Evolutionary conservation across 2,888 invertebrate species (phyloP).

Genomic region (Caradrina kadenii): DNA sequence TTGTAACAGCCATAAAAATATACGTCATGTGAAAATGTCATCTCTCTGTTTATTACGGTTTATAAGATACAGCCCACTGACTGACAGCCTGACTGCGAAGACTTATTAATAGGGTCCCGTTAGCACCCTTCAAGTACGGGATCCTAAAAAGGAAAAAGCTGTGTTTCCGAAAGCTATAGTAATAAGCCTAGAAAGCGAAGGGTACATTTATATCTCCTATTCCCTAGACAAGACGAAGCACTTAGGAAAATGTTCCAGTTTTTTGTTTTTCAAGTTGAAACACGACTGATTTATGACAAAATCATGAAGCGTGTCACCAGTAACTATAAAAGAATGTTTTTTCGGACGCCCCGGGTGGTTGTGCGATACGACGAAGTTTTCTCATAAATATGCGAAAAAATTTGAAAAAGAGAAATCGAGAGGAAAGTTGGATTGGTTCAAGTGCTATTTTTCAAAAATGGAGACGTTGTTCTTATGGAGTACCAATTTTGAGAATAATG

Average conservation of each 20-base stretch:
- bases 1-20: too few relatives aligned
- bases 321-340: slow-evolving; percentile 40
- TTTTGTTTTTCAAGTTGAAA: slow-evolving; percentile 31
- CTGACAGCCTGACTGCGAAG: too few relatives aligned
- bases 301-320: slow-evolving; percentile 35
- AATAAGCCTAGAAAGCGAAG: neutral
- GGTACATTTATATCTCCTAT: slow-evolving; percentile 10
- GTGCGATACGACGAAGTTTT: slow-evolving; percentile 32
- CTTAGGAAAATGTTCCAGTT: slow-evolving; percentile 17
- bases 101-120: too few relatives aligned
- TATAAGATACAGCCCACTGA: too few relatives aligned
- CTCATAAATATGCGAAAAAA: slow-evolving; percentile 42
- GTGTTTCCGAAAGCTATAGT: neutral
- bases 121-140: too few relatives aligned
- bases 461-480: neutral
- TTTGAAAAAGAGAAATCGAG: slow-evolving; percentile 3
- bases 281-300: slow-evolving; percentile 37
- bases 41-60: too few relatives aligned
- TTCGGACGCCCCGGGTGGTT: slow-evolving; percentile 14
- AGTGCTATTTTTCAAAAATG: neutral
- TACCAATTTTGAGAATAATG: too few relatives aligned
- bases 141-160: neutral
- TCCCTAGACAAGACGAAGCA: slow-evolving; percentile 17
- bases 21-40: too few relatives aligned
- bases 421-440: slow-evolving; percentile 16